Base-by-base conservation (phyloP, 2,888 invertebrate genomes). In the Schizotus pectinicornis region DNA sequence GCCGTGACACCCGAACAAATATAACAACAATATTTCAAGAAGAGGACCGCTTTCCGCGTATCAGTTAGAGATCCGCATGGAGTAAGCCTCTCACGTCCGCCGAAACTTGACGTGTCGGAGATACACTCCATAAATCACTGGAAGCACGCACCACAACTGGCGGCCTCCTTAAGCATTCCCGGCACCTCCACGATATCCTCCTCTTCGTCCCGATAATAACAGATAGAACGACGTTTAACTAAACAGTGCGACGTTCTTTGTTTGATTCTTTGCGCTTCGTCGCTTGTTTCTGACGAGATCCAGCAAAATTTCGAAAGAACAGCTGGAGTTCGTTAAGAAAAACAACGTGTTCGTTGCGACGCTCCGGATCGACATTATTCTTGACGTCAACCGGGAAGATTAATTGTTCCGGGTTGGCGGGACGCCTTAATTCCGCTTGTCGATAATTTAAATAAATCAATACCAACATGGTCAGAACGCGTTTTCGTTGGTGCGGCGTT, bases 1-100 rank as follows among this genome's bases (percentile, higher is more conserved):
- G 11, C n/a, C 45, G 42, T 33, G 50, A 43, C 37, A 39, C 37
- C 13, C 37, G 11, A 56, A 56, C 42, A 56, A 42, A 50, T 49
- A 50, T 38, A 56, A 56, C 50, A 51, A 45, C 45, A 50, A 56
- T 56, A 22, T 22, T 22, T 22, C 22, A 22, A 22, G 22, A 22
- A 22, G 22, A 22, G 22, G 22, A 22, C 22, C 22, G 22, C 5
- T 22, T 22, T 22, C 22, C 22, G 3, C 3, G 22, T 22, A 22
- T 52, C 32, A 9, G 31, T 22, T 22, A 22, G 35, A 32, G 31
- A 30, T 42, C 22, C 8, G 34, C 30, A 39, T 42, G 37, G 38
- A 56, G 50, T 56, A 56, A 50, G 50, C 50, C 43, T 32, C 50
- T 56, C 56, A 56, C 56, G 56, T 56, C 50, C 22, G 37, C n/a